Evolutionary conservation across 37 sponge, comb jelly and placozoan genomes (phyloP).

Genomic region (Halichondria panicea): DNA sequence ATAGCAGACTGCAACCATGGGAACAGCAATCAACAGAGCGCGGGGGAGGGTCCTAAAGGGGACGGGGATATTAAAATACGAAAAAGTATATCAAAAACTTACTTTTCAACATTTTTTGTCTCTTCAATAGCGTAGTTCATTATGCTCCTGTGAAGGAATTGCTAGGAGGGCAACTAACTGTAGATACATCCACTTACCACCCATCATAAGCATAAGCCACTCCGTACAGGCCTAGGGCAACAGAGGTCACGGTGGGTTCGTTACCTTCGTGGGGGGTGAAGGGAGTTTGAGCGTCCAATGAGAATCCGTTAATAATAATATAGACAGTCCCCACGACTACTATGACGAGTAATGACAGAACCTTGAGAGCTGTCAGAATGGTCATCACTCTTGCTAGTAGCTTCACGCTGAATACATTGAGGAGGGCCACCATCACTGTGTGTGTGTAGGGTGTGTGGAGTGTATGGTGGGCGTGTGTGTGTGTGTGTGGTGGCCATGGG

Average conservation of each 20-base stretch:
- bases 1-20: slow-evolving; percentile 65
- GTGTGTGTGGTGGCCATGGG: too few relatives aligned
- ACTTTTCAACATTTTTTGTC: slow-evolving; percentile 44
- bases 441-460: too few relatives aligned
- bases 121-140: slow-evolving; percentile 58
- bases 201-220: slow-evolving; percentile 82
- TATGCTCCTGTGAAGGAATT: slow-evolving; percentile 25
- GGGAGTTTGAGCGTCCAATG: background rate
- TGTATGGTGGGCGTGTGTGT: too few relatives aligned
- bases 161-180: background rate
- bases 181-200: slow-evolving; percentile 54
- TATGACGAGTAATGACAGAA: slow-evolving; percentile 60
- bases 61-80: background rate
- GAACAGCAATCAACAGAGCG: slow-evolving; percentile 53
- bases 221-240: slow-evolving; percentile 71
- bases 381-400: slow-evolving; percentile 29
- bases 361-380: slow-evolving; percentile 33
- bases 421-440: slow-evolving; percentile 45
- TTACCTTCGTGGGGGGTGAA: too few relatives aligned
- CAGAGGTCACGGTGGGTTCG: background rate
- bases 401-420: slow-evolving; percentile 45
- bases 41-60: slow-evolving; percentile 55
- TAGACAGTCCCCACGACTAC: slow-evolving; percentile 32
- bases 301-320: slow-evolving; percentile 11
- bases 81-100: background rate